phyloP scores from a whole-genome alignment of 2,113 vertebrate genomes.

The Menura novaehollandiae region DNA sequence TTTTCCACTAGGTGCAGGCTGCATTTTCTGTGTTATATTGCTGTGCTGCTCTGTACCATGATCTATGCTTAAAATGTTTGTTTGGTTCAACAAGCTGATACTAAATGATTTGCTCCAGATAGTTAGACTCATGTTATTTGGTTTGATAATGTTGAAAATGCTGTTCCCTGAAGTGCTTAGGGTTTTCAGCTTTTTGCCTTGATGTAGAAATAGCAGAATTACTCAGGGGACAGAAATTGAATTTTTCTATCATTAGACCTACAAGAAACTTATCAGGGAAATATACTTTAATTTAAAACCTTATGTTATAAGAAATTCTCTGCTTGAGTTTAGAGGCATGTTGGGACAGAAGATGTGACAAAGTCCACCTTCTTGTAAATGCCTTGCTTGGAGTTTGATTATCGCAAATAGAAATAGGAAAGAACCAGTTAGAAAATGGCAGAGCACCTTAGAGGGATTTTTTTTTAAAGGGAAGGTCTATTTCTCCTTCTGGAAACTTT shows the following conservation, averaged over 20 bases:
- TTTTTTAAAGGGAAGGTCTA: not conserved
- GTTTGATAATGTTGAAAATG: conserved; percentile 1
- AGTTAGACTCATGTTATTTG: not conserved
- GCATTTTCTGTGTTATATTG: not conserved
- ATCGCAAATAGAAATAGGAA: not conserved
- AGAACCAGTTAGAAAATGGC: not conserved
- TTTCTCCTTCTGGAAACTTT: not conserved
- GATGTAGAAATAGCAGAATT: not conserved
- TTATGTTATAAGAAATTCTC: not conserved
- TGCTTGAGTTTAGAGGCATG: not conserved
- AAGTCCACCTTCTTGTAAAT: not conserved
- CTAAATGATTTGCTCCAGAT: not conserved
- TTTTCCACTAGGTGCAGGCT: not conserved
- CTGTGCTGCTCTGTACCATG: not conserved
- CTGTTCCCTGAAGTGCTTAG: not conserved
- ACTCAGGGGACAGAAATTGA: not conserved
- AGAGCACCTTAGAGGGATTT: not conserved
- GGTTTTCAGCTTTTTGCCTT: not conserved
- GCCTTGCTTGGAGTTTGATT: not conserved
- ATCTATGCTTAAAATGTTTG: not conserved
- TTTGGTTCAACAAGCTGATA: not conserved
- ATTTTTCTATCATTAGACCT: not conserved
- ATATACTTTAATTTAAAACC: not conserved
- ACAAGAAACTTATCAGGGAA: not conserved
- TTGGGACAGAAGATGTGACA: not conserved